Percentiles rank a stretch among this genome's conserved stretches.
These are phyloP conservation scores for Anniella stebbinsi DNA, from an alignment of 2,797 vertebrate species.

Conservation along the genomic window DNA sequence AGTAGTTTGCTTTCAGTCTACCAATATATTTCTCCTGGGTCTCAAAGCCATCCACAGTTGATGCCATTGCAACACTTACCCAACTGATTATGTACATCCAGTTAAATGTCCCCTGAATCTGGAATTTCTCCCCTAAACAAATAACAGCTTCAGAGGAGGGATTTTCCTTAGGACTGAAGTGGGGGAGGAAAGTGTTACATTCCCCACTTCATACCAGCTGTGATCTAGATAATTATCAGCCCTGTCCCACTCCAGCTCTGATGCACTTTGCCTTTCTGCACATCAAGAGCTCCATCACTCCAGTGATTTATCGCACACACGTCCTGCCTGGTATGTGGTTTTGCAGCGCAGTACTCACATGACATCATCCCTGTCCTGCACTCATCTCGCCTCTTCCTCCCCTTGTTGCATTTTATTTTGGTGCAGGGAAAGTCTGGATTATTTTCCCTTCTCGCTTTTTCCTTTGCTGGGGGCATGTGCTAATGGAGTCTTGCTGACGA, in stretches of 20 bases:
- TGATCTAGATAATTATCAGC: background rate
- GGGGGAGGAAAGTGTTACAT: background rate
- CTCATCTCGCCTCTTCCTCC: too few species aligned
- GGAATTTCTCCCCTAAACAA: background rate
- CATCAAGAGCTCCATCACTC: too few species aligned
- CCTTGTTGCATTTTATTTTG: too few species aligned
- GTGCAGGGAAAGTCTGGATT: too few species aligned
- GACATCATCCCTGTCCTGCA: too few species aligned
- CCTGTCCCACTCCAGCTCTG: background rate
- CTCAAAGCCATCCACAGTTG: background rate
- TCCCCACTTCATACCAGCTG: background rate
- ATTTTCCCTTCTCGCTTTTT: too few species aligned
- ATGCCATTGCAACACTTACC: background rate
- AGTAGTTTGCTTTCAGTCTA: background rate
- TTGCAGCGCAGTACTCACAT: too few species aligned
- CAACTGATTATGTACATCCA: background rate
- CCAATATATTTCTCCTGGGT: background rate
- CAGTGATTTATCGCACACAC: too few species aligned
- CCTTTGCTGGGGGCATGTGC: too few species aligned
- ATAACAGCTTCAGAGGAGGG: background rate
- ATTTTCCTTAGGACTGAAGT: background rate
- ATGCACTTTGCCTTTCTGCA: conserved; percentile 7
- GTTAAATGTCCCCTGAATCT: background rate
- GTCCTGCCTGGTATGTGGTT: too few species aligned
- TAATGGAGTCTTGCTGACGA: too few species aligned